Base-by-base conservation (phyloP, 2,797 vertebrate genomes). In the Chaenodraco wilsoni region DNA sequence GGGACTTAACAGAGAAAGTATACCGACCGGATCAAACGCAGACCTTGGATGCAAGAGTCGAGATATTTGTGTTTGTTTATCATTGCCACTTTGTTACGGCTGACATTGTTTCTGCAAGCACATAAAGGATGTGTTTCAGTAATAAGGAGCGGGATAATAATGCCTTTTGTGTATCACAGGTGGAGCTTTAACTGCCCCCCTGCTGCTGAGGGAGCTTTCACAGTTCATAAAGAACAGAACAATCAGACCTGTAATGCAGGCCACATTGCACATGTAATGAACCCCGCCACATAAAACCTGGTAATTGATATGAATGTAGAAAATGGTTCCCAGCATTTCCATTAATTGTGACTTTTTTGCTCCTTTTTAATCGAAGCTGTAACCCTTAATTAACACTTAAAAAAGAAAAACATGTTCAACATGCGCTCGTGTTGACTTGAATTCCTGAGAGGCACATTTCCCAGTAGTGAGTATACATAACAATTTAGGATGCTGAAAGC, bases 151-250 rank as follows among this genome's bases (percentile, higher is more conserved):
- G 51, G 27, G 61, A 27, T 58, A 63, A 73, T 67, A 69, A 79
- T 65, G 64, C 59, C 40, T 61, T 51, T 41, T 60, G 62, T 80
- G 72, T 60, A 65, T 72, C 59, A 52, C 81, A 84, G 62, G 81
- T 72, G 63, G 66, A 77, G 60, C 56, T 67, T 65, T 74, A 76
- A 83, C 69, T 78, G 76, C 41, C 66, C 72, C 31, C 64, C 68
- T 69, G 85, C 85, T 84, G 74, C 65, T 80, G 31, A 31, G 54
- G 68, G 49, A 74, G 50, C 62, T 74, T 83, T 84, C 79, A 81
- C 75, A 82, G 43, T 63, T 72, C 77, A 78, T 76, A 76, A 82
- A 82, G 76, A 88, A 78, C 62, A 81, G 37, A 87, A 61, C 69
- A 81, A 82, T 83, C 43, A 61, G 51, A 54, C 44, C n/a, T 43